A percentile compares a stretch with the other conserved stretches of the same genome.
phyloP scores from a whole-genome alignment of 2,888 invertebrate genomes.

The Philaethria dido region DNA sequence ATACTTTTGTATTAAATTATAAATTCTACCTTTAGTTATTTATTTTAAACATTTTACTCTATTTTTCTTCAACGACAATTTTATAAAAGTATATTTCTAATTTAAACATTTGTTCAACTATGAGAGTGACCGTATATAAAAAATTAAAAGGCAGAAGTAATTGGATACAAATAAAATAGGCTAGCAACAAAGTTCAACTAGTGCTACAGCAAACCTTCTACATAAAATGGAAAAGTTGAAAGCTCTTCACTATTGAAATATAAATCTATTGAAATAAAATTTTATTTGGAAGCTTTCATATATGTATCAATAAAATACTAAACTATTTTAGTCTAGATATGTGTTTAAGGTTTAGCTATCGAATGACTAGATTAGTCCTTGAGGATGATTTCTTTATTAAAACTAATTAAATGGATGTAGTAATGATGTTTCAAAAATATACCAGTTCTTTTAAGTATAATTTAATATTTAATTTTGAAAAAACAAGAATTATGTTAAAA shows the following conservation, averaged over 20 bases:
- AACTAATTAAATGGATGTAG: too few species aligned
- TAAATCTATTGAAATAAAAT: slow-evolving; percentile 7
- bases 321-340: neutral
- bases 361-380: too few species aligned
- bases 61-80: too few species aligned
- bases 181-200: neutral
- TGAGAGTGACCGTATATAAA: neutral
- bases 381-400: too few species aligned
- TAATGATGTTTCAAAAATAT: too few species aligned
- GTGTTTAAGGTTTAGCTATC: too few species aligned
- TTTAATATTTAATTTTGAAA: too few species aligned
- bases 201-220: neutral
- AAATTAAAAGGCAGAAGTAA: neutral
- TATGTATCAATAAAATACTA: neutral
- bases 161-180: neutral
- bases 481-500: too few species aligned
- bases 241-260: slow-evolving; percentile 22
- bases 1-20: neutral
- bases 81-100: too few species aligned
- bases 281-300: neutral
- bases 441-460: too few species aligned
- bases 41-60: neutral
- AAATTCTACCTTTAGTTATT: neutral
- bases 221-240: slow-evolving; percentile 32
- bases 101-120: neutral